phyloP scores from a whole-genome alignment of 2,113 vertebrate genomes.

The Labeo rohita region DNA sequence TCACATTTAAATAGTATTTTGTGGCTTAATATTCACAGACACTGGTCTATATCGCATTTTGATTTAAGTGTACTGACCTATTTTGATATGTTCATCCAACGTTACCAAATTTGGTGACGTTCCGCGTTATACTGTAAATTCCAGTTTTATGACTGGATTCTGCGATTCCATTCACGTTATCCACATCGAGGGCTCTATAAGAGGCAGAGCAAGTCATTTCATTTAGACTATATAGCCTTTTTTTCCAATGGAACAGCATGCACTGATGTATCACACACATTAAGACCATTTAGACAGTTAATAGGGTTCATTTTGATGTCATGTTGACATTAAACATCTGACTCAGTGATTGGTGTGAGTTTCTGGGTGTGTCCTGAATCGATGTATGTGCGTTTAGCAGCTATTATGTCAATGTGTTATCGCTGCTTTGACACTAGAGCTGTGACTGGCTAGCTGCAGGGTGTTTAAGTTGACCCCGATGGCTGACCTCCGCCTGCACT shows the following conservation, averaged over 20 bases:
- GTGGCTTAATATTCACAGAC: too few species aligned
- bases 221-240: not conserved
- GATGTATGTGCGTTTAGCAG: conserved; percentile 34
- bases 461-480: conserved; percentile 62
- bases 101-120: too few species aligned
- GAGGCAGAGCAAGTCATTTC: not conserved
- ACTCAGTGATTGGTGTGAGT: conserved; percentile 20
- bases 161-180: too few species aligned
- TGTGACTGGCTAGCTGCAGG: conserved; percentile 64
- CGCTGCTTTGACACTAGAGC: conserved; percentile 63
- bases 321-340: not conserved
- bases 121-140: too few species aligned
- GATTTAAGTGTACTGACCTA: too few species aligned
- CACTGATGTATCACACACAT: not conserved
- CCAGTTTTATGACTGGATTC: too few species aligned
- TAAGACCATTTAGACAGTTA: not conserved
- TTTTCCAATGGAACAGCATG: not conserved
- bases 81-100: too few species aligned
- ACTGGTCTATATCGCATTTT: too few species aligned
- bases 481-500: conserved; percentile 63
- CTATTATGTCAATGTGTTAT: conserved; percentile 61
- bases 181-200: not conserved
- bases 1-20: too few species aligned
- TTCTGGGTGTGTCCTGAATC: conserved; percentile 49
- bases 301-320: not conserved